These are phyloP conservation scores for Microplitis manilae DNA, from an alignment of 2,888 invertebrate genomes.

Conservation along the genomic window DNA sequence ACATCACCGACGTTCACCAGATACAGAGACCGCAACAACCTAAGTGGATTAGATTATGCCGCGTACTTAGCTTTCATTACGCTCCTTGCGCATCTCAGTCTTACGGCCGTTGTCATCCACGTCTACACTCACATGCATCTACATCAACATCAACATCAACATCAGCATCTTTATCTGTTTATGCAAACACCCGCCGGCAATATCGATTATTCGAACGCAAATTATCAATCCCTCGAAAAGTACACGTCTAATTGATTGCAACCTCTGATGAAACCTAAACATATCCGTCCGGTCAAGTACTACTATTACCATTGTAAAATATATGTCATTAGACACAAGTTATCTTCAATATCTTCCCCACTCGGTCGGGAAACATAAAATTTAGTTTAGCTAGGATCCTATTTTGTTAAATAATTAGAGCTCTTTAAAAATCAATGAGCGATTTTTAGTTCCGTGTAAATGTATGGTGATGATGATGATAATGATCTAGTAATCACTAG, in stretches of 20 bases:
- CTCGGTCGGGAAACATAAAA: too few species aligned
- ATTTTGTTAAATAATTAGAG: too few species aligned
- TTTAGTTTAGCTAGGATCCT: too few species aligned
- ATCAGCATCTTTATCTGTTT: slow-evolving; percentile 4
- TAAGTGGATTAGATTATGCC: slow-evolving; percentile 44
- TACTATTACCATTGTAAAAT: slow-evolving; percentile 11
- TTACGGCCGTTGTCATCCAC: background rate
- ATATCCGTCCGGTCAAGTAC: background rate
- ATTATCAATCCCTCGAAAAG: slow-evolving; percentile 25
- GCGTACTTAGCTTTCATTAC: slow-evolving; percentile 28
- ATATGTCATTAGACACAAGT: background rate
- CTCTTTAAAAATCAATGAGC: too few species aligned
- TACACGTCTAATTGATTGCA: slow-evolving; percentile 18
- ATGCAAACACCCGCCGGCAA: slow-evolving; percentile 4
- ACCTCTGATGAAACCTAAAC: slow-evolving; percentile 8
- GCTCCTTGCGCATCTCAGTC: slow-evolving; percentile 23
- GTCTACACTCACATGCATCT: background rate
- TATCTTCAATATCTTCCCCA: background rate
- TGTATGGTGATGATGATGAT: background rate
- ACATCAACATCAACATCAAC: background rate
- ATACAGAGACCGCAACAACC: slow-evolving; percentile 22
- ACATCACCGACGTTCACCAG: slow-evolving; percentile 6
- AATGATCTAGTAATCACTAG: background rate
- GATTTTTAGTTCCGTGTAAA: background rate
- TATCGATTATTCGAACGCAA: background rate